phyloP scores from a whole-genome alignment of 92 coral and sea anemone species.

The Palythoa caribaeorum region DNA sequence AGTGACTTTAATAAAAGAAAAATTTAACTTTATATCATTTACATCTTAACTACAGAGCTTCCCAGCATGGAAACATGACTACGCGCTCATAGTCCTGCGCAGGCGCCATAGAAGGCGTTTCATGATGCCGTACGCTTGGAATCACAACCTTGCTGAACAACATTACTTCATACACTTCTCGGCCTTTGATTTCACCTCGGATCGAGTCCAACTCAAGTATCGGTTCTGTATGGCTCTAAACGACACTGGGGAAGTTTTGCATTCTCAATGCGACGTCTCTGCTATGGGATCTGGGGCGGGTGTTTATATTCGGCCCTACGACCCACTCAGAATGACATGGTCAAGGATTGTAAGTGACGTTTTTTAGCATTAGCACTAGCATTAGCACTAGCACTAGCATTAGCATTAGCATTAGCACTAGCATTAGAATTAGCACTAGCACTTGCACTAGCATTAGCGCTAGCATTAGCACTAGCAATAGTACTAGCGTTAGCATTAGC shows the following conservation, averaged over 20 bases:
- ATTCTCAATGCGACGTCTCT: constrained; percentile 36
- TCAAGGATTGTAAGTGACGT: constrained; percentile 43
- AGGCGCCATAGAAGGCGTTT: constrained; percentile 48
- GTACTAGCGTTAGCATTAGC: no score
- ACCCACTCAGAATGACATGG: constrained; percentile 44
- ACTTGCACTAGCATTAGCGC: no score
- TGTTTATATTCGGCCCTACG: constrained; percentile 59
- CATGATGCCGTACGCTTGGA: constrained; percentile 39
- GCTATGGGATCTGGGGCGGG: constrained; percentile 59
- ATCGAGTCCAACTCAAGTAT: constrained; percentile 43
- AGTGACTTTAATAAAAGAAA: neutral
- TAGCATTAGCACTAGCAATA: no score
- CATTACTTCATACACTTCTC: constrained; percentile 53
- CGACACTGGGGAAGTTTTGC: constrained; percentile 43
- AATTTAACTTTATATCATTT: neutral
- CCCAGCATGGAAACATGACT: constrained; percentile 49
- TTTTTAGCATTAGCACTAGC: no score
- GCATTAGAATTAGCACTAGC: no score
- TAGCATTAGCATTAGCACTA: no score
- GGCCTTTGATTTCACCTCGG: constrained; percentile 46
- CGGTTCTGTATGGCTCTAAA: constrained; percentile 48
- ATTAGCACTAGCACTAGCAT: no score
- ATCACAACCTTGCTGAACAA: constrained; percentile 17
- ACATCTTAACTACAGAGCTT: neutral
- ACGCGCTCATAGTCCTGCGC: constrained; percentile 56